Base-by-base conservation (phyloP, 1,140 invertebrate genomes). In the Yoshiicerus persimilis region DNA sequence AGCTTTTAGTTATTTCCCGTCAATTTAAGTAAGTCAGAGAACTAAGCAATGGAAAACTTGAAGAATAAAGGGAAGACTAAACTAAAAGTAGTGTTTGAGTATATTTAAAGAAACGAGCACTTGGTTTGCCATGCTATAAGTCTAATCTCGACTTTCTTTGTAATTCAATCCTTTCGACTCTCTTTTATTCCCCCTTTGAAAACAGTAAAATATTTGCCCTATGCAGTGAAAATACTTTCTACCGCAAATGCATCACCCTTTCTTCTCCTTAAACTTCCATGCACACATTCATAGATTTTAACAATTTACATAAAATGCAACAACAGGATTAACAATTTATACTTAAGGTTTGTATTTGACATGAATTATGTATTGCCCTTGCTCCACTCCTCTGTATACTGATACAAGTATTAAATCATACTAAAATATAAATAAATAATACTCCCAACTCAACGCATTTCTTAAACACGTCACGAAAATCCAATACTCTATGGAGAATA, bases 91-190 rank as follows among this genome's bases (percentile, higher is more conserved):
- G 2, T n/a, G n/a, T 56, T 41, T 41, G 4, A 47, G 1, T 20
- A n/a, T n/a, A 47, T 47, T 47, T 47, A 20, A 20, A 11, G 39
- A 41, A 56, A 16, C 41, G 13, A 20, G 16, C 16, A 77, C 64
- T 70, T 25, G 32, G 34, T n/a, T n/a, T n/a, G n/a, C n/a, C n/a
- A n/a, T n/a, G n/a, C n/a, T n/a, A n/a, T n/a, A n/a, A n/a, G n/a
- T 36, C 75, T 80, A 80, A 80, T 80, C 75, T 80, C 75, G 75
- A 80, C 75, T 34, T 80, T 80, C 75, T 80, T 80, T 36, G 32
- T 36, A 34, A 80, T 80, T 80, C 75, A 80, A 80, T 80, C 32
- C 75, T 38, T 34, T n/a, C n/a, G n/a, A n/a, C 27, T 20, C 32
- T 27, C 11, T 70, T 75, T 75, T 75, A 34, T n/a, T 80, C 20